phyloP scores from a whole-genome alignment of 2,888 invertebrate species.

The Drosophila mimetica region DNA sequence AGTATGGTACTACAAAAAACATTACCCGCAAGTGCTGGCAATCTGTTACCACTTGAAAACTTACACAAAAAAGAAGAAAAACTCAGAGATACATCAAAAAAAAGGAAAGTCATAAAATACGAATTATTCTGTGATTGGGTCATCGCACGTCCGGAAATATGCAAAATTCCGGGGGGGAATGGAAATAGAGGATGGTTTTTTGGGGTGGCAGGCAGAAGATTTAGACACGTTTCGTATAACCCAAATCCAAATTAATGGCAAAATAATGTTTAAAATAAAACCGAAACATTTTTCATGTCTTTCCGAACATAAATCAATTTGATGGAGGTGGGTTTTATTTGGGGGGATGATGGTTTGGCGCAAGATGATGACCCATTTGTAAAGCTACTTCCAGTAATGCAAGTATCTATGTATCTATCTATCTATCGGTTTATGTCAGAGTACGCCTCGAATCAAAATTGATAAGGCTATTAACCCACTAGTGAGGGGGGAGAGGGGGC shows the following conservation, averaged over 20 bases:
- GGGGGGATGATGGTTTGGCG: not conserved
- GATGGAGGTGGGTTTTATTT: conserved; percentile 12
- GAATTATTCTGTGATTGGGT: conserved; percentile 39
- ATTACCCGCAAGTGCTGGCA: conserved; percentile 37
- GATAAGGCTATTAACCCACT: conserved; percentile 61
- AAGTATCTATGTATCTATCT: conserved; percentile 16
- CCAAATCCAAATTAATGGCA: conserved; percentile 43
- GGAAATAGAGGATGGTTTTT: not conserved
- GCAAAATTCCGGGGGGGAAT: conserved; percentile 20
- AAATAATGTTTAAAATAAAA: conserved; percentile 42
- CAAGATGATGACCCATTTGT: conserved; percentile 22
- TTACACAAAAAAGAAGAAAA: not conserved
- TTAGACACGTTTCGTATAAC: conserved; percentile 29
- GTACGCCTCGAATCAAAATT: conserved; percentile 35
- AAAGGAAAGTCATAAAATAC: conserved; percentile 29
- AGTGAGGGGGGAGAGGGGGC: conserved; percentile 5
- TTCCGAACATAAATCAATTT: conserved; percentile 44
- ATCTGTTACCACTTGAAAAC: conserved; percentile 37
- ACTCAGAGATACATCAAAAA: not conserved
- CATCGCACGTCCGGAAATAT: conserved; percentile 44
- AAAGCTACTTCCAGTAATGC: not conserved
- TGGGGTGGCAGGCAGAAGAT: not conserved
- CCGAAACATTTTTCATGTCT: conserved; percentile 35
- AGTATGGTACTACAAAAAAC: conserved; percentile 6
- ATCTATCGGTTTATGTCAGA: not conserved